Conservation (phyloP, 2,797 vertebrate genomes). For the Oreortyx pictus region DNA sequence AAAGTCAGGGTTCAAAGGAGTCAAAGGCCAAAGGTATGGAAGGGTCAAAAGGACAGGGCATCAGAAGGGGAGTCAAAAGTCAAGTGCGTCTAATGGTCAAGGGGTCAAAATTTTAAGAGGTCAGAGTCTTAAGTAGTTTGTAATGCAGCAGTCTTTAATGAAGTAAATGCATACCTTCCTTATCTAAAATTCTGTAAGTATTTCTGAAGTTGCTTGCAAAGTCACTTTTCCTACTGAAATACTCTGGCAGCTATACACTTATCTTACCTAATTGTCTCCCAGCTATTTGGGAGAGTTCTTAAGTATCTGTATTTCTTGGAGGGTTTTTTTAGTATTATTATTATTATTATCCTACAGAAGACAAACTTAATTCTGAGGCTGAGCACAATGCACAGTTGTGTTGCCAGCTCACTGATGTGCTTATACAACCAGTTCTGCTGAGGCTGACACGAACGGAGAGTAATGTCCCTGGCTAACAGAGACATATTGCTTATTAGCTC, state of each 20-base stretch:
- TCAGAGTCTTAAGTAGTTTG: background rate
- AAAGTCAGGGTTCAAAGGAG: too few relatives aligned
- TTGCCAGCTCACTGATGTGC: background rate
- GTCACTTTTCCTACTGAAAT: background rate
- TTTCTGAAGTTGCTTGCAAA: background rate
- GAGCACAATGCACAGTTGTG: background rate
- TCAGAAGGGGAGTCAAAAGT: too few relatives aligned
- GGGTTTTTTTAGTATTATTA: background rate
- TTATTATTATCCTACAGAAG: background rate
- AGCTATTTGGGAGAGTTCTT: background rate
- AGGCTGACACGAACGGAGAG: slow-evolving; percentile 3
- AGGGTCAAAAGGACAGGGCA: too few relatives aligned
- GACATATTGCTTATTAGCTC: background rate
- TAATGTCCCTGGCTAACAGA: background rate
- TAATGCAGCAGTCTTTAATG: background rate
- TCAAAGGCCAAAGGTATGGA: too few relatives aligned
- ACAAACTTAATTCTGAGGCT: background rate
- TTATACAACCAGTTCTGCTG: background rate
- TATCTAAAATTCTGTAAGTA: background rate
- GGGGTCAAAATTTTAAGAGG: too few relatives aligned
- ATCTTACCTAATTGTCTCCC: background rate
- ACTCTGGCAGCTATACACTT: background rate
- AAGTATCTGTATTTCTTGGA: background rate
- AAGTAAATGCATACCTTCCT: background rate
- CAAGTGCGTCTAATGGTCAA: too few relatives aligned